Percentiles rank a stretch among this genome's conserved stretches.
Evolutionary conservation across 37 sponge, comb jelly and placozoan genomes (phyloP).

Genomic region (Eunapius fragilis): DNA sequence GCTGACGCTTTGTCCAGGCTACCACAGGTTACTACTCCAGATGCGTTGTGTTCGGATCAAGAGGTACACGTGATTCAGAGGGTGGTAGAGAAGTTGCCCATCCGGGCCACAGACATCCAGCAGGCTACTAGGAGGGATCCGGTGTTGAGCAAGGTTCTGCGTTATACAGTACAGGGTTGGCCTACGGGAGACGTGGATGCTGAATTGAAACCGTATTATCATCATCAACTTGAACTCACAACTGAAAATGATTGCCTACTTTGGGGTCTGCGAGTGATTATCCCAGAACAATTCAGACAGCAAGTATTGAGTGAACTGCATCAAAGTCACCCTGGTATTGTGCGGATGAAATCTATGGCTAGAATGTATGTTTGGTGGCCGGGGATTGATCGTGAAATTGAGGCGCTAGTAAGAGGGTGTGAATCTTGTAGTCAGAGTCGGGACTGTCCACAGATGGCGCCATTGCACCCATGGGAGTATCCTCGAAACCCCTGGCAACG

Average conservation of each 20-base stretch:
- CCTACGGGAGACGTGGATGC: not conserved
- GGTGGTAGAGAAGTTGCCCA: constrained; percentile 2
- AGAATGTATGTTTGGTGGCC: constrained; percentile 36
- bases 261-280: constrained; percentile 56
- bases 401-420: not conserved
- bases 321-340: constrained; percentile 5
- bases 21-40: not conserved
- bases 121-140: constrained; percentile 14
- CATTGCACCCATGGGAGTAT: constrained; percentile 13
- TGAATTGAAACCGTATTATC: constrained; percentile 8
- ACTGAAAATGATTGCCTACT: constrained; percentile 44
- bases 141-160: constrained; percentile 48
- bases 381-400: constrained; percentile 21
- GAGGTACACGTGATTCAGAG: not conserved
- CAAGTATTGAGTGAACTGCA: not conserved
- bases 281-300: not conserved
- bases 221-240: constrained; percentile 9
- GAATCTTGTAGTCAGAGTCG: not conserved
- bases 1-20: constrained; percentile 60
- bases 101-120: not conserved
- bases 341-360: constrained; percentile 17
- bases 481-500: constrained; percentile 30
- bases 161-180: constrained; percentile 47
- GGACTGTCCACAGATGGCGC: not conserved
- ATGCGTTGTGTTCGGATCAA: not conserved